Percentiles rank a stretch among this genome's conserved stretches.
Conservation (phyloP, 2,797 vertebrate species). For the Notolabrus celidotus region DNA sequence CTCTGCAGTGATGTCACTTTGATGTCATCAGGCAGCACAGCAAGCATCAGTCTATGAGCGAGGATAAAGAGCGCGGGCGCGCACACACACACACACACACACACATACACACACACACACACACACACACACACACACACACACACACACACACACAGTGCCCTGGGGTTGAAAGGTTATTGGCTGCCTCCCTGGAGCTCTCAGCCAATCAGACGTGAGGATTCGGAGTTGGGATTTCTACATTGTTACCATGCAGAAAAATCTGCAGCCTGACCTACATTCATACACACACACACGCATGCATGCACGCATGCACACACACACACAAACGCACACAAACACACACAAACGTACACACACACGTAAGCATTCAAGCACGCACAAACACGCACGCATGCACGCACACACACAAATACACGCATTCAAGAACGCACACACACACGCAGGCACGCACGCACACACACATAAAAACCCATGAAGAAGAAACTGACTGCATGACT, state of each 20-base stretch:
- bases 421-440: no score
- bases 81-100: conserved; percentile 3
- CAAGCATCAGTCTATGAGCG: background rate
- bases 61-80: no score
- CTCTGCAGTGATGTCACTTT: conserved; percentile 23
- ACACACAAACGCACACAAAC: background rate
- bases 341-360: background rate
- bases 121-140: background rate
- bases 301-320: background rate
- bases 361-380: conserved; percentile 1
- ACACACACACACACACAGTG: background rate
- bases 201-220: background rate
- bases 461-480: no score
- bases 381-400: background rate
- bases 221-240: background rate
- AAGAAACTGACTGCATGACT: no score
- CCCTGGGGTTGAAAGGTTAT: conserved; percentile 1
- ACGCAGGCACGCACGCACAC: no score
- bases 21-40: no score
- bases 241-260: background rate
- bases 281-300: background rate
- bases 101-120: background rate
- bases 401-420: no score
- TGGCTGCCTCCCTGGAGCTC: background rate
- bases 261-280: background rate